Percentiles rank a stretch among this genome's conserved stretches.
Conservation (phyloP, 2,888 invertebrate genomes). For the Marronus borbonicus region DNA sequence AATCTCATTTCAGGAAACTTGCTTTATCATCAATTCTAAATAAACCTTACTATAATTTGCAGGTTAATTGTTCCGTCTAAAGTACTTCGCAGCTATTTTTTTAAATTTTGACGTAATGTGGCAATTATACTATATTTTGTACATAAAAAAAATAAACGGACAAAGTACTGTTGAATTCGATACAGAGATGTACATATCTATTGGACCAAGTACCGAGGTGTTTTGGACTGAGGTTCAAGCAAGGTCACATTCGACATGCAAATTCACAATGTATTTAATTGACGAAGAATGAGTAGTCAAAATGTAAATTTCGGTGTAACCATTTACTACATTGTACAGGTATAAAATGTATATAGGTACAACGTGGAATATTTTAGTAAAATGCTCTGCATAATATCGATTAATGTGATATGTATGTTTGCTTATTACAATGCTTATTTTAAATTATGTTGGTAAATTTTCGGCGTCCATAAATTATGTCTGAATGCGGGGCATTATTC, state of each 20-base stretch:
- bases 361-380: background rate
- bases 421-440: too few species aligned
- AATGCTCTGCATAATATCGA: background rate
- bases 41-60: background rate
- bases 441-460: too few species aligned
- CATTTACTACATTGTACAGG: conserved; percentile 17
- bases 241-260: conserved; percentile 39
- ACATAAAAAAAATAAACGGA: too few species aligned
- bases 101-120: too few species aligned
- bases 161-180: too few species aligned
- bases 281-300: conserved; percentile 51
- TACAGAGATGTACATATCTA: background rate
- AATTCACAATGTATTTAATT: conserved; percentile 52
- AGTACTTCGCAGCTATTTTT: background rate
- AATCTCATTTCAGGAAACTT: background rate
- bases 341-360: background rate
- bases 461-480: too few species aligned
- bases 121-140: too few species aligned
- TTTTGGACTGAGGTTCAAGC: conserved; percentile 39
- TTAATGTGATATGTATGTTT: too few species aligned
- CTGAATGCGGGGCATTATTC: too few species aligned
- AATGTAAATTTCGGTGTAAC: conserved; percentile 50
- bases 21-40: conserved; percentile 13
- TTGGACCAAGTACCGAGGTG: conserved; percentile 12
- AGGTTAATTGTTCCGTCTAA: background rate